Evolutionary conservation across 2,797 vertebrate species (phyloP), one percentile per base, ranked within the genome.

Genomic region (Rhynchotus rufescens): DNA sequence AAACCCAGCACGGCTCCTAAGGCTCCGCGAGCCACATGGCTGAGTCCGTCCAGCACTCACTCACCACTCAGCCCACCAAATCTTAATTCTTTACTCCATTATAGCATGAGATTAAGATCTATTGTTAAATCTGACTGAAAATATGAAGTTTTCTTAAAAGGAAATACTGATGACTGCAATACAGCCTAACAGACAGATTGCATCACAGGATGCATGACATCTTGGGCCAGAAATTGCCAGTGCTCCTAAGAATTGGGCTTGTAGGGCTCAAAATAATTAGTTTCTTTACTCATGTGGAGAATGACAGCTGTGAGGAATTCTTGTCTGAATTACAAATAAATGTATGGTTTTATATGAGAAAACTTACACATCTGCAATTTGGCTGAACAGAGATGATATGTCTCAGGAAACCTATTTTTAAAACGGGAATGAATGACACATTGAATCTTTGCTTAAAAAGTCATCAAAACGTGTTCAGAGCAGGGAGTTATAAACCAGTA

Each of bases 1-100:
- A 91, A 96, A 86, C 91, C 88, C 96, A 88, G 88, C 90, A 36
- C 21, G 91, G 79, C 62, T 91, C 76, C 81, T 42, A 52, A 66
- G 62, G 92, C 88, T 87, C 28, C 28, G 6, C 10, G 52, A 16
- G 52, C 52, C 52, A 54, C 11, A 30, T 54, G 52, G 52, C 52
- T 19, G 28, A 19, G 38, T 89, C 75, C 62, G 72, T 81, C 62
- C 14, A 10, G 21, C 32, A 32, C 44, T 86, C 73, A 22, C 51
- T 38, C 57, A 15, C 78, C 75, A 40, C 44, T 68, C 40, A 12
- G 77, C 17, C 66, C 88, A 68, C 86, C 21, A 42, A 76, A 34
- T 3, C 4, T n/a, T 61, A 56, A 38, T 74, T 49, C 47, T 14
- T 49, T 25, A 49, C 47, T 86, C 45, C 75, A 62, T 51, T 44